phyloP scores from a whole-genome alignment of 2,888 invertebrate species.

The Hirudinaria manillensis region DNA sequence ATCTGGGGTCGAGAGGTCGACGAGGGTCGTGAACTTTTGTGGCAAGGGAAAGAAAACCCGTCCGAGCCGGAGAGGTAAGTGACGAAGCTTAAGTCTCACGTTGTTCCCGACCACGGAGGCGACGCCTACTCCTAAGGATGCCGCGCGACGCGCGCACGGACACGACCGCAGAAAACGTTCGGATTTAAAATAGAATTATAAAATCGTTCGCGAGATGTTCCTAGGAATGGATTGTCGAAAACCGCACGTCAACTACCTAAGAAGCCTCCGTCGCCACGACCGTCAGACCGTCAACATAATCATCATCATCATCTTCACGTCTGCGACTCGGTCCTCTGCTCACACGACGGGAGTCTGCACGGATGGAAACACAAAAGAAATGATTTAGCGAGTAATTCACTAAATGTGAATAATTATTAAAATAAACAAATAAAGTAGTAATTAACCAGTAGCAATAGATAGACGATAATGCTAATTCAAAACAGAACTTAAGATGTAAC shows the following conservation, averaged over 20 bases:
- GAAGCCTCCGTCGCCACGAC: neutral
- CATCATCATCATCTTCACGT: neutral
- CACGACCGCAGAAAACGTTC: no score
- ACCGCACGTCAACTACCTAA: neutral
- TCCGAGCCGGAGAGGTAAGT: conserved; percentile 65
- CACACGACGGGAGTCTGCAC: neutral
- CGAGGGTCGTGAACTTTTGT: conserved; percentile 58
- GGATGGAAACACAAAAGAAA: neutral
- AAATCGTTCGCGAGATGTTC: neutral
- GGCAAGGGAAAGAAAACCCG: conserved; percentile 95
- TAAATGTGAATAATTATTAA: neutral
- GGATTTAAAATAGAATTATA: no score
- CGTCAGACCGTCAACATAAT: neutral
- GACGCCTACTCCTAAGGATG: neutral
- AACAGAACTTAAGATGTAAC: neutral
- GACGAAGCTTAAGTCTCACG: no score
- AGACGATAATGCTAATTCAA: neutral
- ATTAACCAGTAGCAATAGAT: no score
- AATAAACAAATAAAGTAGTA: neutral
- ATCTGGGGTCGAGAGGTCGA: no score
- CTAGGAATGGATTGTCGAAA: neutral
- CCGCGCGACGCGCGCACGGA: no score
- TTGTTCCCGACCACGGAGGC: no score
- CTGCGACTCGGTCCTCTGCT: neutral
- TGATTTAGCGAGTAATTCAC: no score